These are phyloP conservation scores for Himalopsyche kuldschensis DNA, from an alignment of 2,888 invertebrate genomes.

Conservation along the genomic window DNA sequence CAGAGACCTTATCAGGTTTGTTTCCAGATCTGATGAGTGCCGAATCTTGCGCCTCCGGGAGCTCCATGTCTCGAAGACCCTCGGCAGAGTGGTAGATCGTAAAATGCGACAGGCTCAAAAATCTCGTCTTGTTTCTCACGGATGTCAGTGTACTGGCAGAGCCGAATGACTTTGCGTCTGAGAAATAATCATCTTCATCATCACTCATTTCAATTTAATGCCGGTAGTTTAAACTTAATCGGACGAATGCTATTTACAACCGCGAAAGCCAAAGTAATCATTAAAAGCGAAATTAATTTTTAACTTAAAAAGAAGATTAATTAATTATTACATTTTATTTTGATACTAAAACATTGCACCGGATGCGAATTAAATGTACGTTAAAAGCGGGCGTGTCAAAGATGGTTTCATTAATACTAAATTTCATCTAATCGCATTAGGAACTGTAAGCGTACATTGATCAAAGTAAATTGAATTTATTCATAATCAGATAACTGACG, in stretches of 20 bases:
- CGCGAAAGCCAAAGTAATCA: neutral
- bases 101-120: conserved; percentile 58
- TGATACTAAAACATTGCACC: neutral
- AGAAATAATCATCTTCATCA: conserved; percentile 28
- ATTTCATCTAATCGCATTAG: neutral
- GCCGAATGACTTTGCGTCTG: conserved; percentile 27
- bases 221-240: neutral
- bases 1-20: conserved; percentile 56
- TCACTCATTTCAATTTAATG: conserved; percentile 27
- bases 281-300: neutral
- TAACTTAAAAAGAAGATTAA: neutral
- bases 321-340: neutral
- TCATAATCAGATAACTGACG: neutral
- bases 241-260: neutral
- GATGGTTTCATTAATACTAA: conserved; percentile 4
- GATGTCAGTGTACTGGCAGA: conserved; percentile 24
- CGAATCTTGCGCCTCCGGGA: conserved; percentile 13
- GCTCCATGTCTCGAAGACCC: conserved; percentile 47
- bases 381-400: conserved; percentile 29
- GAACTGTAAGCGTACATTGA: neutral
- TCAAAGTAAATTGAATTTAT: neutral
- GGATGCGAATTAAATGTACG: neutral
- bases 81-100: conserved; percentile 64
- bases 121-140: conserved; percentile 6
- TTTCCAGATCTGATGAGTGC: conserved; percentile 12